Base-by-base conservation (phyloP, 2,797 vertebrate species). In the Balearica regulorum region DNA sequence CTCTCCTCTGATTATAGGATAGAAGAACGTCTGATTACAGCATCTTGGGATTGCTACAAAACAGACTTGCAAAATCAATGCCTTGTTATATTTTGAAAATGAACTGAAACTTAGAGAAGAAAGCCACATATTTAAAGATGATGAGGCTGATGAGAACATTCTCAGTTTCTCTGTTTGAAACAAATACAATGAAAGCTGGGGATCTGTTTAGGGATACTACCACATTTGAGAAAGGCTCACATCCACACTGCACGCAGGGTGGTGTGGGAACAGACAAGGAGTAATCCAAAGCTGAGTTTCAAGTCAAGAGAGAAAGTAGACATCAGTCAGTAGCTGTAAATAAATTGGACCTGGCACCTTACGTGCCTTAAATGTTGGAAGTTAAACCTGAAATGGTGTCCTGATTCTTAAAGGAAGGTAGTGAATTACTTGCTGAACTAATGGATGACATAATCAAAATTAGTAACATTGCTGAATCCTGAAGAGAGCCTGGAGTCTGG, bases 341-440 rank as follows among this genome's bases (percentile, higher is more conserved):
- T 97, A 97, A 97, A 98, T 97, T 95, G 85, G 90, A 97, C 49
- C 66, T 97, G 97, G 95, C 96, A 97, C 83, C 53, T 96, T 97
- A 97, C 98, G 96, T 97, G 96, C 82, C 81, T 97, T 97, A 97
- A 97, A 94, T 5, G 41, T 94, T 97, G 64, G 80, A 96, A 97
- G 97, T 93, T 97, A 97, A 96, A 92, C 89, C 58, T 97, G 96
- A 96, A 96, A 95, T 81, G 25, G 31, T 84, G 95, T 85, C 94
- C 91, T 96, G 94, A 95, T 97, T 97, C 90, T 97, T 97, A 95
- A 97, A 96, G 91, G 75, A 96, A 97, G 84, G 54, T 25, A 72
- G 69, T 91, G 87, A 98, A 91, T 88, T 89, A 97, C 90, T 95
- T 83, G 72, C 85, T 17, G 69, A 93, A 94, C 62, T 97, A 96